phyloP scores from a whole-genome alignment of 2,888 invertebrate species.

The Callimorpha dominula region DNA sequence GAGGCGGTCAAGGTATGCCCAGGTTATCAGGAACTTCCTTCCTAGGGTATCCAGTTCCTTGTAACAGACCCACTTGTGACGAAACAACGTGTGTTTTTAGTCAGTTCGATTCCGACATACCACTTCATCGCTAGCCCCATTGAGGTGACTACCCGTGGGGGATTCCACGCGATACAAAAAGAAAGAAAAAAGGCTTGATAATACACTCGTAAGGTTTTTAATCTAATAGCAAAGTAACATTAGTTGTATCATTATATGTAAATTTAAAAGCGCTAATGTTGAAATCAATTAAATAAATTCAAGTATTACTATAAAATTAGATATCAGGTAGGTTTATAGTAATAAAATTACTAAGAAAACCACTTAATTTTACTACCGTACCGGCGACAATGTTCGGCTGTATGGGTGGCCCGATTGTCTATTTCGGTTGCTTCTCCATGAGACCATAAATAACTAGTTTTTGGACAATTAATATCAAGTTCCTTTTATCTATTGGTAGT shows the following conservation, averaged over 20 bases:
- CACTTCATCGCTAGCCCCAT: background rate
- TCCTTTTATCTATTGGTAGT: slow-evolving; percentile 73
- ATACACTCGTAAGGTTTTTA: background rate
- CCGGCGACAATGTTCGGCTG: slow-evolving; percentile 63
- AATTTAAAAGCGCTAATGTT: slow-evolving; percentile 49
- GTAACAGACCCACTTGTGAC: background rate
- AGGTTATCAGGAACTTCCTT: background rate
- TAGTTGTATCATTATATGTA: slow-evolving; percentile 27
- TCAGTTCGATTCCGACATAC: background rate
- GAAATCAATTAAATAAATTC: slow-evolving; percentile 59
- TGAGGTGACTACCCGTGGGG: background rate
- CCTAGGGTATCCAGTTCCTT: background rate
- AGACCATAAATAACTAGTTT: slow-evolving; percentile 80
- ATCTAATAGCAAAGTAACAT: slow-evolving; percentile 20
- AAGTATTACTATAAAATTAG: slow-evolving; percentile 53
- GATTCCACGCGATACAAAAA: background rate
- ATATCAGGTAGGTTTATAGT: slow-evolving; percentile 66
- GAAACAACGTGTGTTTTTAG: background rate
- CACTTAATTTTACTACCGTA: slow-evolving; percentile 72
- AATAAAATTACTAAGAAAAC: slow-evolving; percentile 67
- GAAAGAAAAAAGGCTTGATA: background rate
- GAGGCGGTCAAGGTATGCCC: background rate
- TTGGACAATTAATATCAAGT: slow-evolving; percentile 82
- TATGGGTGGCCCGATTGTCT: slow-evolving; percentile 80
- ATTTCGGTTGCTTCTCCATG: slow-evolving; percentile 71